phyloP scores from a whole-genome alignment of 2,797 vertebrate genomes.

The Triplophysa yarkandensis region DNA sequence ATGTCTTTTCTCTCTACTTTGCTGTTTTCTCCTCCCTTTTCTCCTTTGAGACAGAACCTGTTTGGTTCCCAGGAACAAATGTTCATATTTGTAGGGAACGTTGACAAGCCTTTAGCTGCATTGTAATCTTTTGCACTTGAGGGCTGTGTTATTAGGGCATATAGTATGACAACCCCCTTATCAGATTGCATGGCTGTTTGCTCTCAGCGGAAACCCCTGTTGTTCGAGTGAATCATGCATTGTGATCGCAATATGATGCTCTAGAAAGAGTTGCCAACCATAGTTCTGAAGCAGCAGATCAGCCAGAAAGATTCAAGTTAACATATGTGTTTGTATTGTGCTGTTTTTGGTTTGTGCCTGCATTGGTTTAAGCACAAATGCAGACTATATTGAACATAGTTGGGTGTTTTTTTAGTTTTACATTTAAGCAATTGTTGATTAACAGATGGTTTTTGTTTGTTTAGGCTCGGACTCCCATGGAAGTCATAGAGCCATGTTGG shows the following conservation, averaged over 20 bases:
- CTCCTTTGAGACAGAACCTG: conserved; percentile 12
- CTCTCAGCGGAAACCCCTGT: conserved; percentile 50
- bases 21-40: conserved; percentile 5
- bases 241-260: conserved; percentile 37
- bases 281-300: background rate
- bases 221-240: conserved; percentile 52
- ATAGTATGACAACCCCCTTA: conserved; percentile 50
- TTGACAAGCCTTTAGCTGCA: conserved; percentile 40
- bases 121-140: conserved; percentile 36
- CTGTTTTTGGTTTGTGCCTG: no score
- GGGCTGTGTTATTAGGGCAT: conserved; percentile 36
- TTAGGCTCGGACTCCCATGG: background rate
- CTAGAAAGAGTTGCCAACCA: background rate
- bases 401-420: background rate
- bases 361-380: no score
- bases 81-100: conserved; percentile 24
- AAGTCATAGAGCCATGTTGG: conserved; percentile 3
- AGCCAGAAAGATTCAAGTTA: no score
- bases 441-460: conserved; percentile 2
- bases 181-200: conserved; percentile 55
- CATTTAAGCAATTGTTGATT: background rate
- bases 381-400: background rate
- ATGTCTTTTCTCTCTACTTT: background rate
- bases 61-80: conserved; percentile 33
- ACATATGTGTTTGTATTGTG: no score